Evolutionary conservation across 2,888 invertebrate species (phyloP).

Genomic region (Lamellibrachia columna): DNA sequence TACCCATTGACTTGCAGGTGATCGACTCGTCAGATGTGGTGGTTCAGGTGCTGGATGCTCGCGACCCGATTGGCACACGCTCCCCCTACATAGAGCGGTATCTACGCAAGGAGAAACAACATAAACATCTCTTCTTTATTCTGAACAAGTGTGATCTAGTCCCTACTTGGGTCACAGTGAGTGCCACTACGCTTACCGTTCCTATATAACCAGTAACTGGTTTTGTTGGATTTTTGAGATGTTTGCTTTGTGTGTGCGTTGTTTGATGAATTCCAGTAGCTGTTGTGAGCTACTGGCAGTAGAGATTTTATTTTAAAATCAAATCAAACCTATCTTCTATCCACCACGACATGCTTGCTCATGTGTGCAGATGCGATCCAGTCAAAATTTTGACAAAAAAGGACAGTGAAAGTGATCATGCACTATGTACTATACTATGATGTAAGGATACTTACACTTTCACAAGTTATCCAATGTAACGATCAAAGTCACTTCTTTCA

Average conservation of each 20-base stretch:
- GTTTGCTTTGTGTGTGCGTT: background rate
- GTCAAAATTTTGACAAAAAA: too few species aligned
- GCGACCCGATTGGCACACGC: conserved; percentile 96
- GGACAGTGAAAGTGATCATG: too few species aligned
- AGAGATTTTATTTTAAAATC: too few species aligned
- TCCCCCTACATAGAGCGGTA: conserved; percentile 92
- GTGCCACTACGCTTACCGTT: conserved; percentile 35
- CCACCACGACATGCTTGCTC: too few species aligned
- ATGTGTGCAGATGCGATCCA: too few species aligned
- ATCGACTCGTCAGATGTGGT: conserved; percentile 98
- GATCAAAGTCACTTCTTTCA: too few species aligned
- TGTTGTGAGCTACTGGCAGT: too few species aligned
- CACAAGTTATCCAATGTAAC: too few species aligned
- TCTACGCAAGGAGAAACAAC: conserved; percentile 90
- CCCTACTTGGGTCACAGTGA: conserved; percentile 92
- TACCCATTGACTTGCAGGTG: conserved; percentile 60
- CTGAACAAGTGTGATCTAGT: conserved; percentile 91
- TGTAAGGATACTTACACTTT: too few species aligned
- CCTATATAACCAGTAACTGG: background rate
- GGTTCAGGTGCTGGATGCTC: conserved; percentile 93
- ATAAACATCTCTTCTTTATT: conserved; percentile 96
- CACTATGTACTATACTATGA: too few species aligned
- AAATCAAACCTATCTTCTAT: too few species aligned
- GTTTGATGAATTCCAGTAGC: too few species aligned
- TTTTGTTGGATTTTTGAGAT: background rate